Percentiles rank a stretch among this genome's conserved stretches.
These are phyloP conservation scores for Haliclona indistincta DNA, from an alignment of 37 sponge, comb jelly and placozoan species.

Conservation along the genomic window DNA sequence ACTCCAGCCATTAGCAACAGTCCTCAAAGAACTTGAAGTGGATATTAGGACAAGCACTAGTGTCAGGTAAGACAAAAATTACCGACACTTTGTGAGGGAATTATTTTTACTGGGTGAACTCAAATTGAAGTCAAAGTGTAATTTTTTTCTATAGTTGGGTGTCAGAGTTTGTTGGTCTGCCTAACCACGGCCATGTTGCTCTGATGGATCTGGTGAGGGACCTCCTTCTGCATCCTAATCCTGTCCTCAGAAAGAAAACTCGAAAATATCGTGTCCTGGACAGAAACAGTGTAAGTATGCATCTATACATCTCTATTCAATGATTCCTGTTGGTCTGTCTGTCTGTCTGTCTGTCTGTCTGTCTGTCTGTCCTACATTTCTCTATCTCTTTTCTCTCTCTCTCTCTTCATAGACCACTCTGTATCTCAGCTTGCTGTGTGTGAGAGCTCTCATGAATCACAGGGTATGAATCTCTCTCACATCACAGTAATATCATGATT, in stretches of 20 bases:
- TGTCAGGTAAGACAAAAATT: too few relatives aligned
- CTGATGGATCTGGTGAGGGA: conserved; percentile 76
- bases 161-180: conserved; percentile 62
- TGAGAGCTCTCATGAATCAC: conserved; percentile 72
- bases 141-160: conserved; percentile 53
- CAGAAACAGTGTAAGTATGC: conserved; percentile 59
- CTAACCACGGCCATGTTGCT: conserved; percentile 79
- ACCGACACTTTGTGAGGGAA: conserved; percentile 8
- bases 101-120: too few relatives aligned
- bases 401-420: conserved; percentile 41
- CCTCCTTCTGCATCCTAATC: conserved; percentile 39
- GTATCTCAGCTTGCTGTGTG: conserved; percentile 61
- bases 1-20: conserved; percentile 58
- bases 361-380: neutral
- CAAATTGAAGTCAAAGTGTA: too few relatives aligned
- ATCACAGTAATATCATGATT: too few relatives aligned
- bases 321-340: too few relatives aligned
- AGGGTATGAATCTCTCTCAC: conserved; percentile 43
- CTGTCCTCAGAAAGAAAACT: conserved; percentile 53
- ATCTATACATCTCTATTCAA: neutral
- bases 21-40: conserved; percentile 78
- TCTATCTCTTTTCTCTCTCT: too few relatives aligned
- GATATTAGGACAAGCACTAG: conserved; percentile 73
- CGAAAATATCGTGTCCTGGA: conserved; percentile 48
- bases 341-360: neutral